Evolutionary conservation across 2,797 vertebrate species (phyloP), one percentile per base, ranked within the genome.

Genomic region (Microhierax caerulescens): DNA sequence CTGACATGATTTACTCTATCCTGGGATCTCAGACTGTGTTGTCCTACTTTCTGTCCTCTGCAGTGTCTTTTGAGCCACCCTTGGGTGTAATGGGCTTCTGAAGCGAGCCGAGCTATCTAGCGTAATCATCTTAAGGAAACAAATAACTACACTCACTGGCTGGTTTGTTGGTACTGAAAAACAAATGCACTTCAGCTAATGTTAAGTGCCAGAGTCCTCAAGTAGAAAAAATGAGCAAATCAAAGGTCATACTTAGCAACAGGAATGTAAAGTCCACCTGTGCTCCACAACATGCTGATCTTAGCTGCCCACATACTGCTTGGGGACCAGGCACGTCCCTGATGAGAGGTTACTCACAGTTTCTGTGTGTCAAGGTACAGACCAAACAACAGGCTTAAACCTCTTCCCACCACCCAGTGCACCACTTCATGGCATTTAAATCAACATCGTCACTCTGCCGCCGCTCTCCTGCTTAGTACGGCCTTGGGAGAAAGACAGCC

Each of bases 31-130:
- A 50, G 74, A 47, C 77, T 95, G 83, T 34, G 19, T 54, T 85
- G 94, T 82, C 90, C 95, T 94, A 93, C 74, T 89, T 97, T 95
- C 92, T 92, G 88, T 93, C 95, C 96, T 95, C 84, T 94, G 67
- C 90, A 34, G 24, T 27, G 80, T 79, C 93, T 95, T 94, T 76
- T 60, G 48, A 95, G 92, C 74, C 91, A 80, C 92, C 67, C 93
- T 85, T 92, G 90, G 94, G 95, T 95, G 93, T 97, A 90, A 56
- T 17, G 45, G 88, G 80, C 43, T 93, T 88, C 84, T 82, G 93
- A 92, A 87, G 54, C 48, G 74, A 69, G 63, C 76, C 37, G 87
- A 73, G 74, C 43, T 93, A 92, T 80, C 80, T 85, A 74, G 59
- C 61, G 15, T 43, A 92, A 95, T 79, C 85, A 92, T 77, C 92